Conservation (phyloP, 2,888 invertebrate genomes). For the Apoderus coryli region DNA sequence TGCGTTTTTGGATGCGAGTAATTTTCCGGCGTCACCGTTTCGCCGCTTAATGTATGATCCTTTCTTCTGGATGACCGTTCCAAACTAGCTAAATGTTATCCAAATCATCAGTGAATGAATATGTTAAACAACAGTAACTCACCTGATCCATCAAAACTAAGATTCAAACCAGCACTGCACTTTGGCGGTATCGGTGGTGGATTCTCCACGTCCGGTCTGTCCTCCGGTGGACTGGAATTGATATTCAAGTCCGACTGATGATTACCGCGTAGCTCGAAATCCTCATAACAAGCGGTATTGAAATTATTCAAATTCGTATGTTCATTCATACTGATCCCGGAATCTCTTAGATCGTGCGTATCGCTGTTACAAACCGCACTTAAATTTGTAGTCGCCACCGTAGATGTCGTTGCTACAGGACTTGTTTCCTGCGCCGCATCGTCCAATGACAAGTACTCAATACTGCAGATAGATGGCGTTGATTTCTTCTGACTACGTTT, state of each 20-base stretch:
- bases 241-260: conserved; percentile 32
- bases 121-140: conserved; percentile 2
- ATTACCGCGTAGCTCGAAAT: conserved; percentile 28
- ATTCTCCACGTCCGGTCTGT: conserved; percentile 27
- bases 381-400: conserved; percentile 20
- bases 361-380: too few relatives aligned
- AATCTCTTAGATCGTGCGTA: conserved; percentile 38
- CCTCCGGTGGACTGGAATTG: conserved; percentile 25
- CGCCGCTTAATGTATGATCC: conserved; percentile 14
- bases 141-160: conserved; percentile 24
- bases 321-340: conserved; percentile 35
- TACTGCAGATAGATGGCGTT: conserved; percentile 34
- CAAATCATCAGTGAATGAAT: background rate
- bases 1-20: conserved; percentile 30
- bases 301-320: conserved; percentile 29
- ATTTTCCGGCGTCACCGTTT: conserved; percentile 26
- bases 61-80: conserved; percentile 19
- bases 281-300: conserved; percentile 30
- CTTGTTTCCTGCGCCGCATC: conserved; percentile 20
- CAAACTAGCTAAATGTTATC: conserved; percentile 15
- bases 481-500: conserved; percentile 33
- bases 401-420: conserved; percentile 23
- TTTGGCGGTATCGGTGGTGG: conserved; percentile 32
- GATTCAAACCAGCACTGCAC: conserved; percentile 23
- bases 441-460: conserved; percentile 36